Evolutionary conservation across 2,888 invertebrate genomes (phyloP), one percentile per base, ranked within the genome.

Genomic region (Dynastes tityus): DNA sequence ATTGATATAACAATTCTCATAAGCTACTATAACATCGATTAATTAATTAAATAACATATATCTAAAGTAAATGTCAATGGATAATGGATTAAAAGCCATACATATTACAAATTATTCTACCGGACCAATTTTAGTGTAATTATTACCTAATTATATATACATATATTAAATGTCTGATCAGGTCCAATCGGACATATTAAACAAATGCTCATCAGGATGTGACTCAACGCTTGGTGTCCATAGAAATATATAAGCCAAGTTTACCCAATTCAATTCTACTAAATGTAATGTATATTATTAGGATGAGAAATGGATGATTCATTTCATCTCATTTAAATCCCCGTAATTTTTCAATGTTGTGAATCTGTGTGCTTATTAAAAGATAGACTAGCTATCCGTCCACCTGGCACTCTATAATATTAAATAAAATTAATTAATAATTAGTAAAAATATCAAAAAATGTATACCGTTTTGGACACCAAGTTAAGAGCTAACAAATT

Each of bases 311-410:
- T 73, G 76, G 78, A 76, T 68, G 68, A 49, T 51, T 80, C 80
- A 71, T 80, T 81, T 78, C 80, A 78, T 82, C 81, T 79, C 77
- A 81, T 80, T 78, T 80, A 80, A 65, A 77, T 78, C 77, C 79
- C 78, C 75, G 79, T 80, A 79, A 80, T 83, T 78, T 71, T 27
- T 53, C 32, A 9, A 55, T 37, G 45, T 45, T 11, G 45, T 45
- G 45, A 45, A 71, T 71, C 53, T 80, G 79, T 84, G 80, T 82
- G 83, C 84, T 85, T 84, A 78, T 83, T 82, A 82, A 45, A 82
- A 55, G 53, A 83, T 85, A 85, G 85, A 84, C 83, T 86, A 85
- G 87, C 84, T 68, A 86, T 87, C 87, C 86, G 87, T 87, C 87
- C 87, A 87, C 84, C 84, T 82, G 84, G 81, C 83, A 61, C 70